Evolutionary conservation across 2,797 vertebrate species (phyloP).

Genomic region (Apogon talboti): DNA sequence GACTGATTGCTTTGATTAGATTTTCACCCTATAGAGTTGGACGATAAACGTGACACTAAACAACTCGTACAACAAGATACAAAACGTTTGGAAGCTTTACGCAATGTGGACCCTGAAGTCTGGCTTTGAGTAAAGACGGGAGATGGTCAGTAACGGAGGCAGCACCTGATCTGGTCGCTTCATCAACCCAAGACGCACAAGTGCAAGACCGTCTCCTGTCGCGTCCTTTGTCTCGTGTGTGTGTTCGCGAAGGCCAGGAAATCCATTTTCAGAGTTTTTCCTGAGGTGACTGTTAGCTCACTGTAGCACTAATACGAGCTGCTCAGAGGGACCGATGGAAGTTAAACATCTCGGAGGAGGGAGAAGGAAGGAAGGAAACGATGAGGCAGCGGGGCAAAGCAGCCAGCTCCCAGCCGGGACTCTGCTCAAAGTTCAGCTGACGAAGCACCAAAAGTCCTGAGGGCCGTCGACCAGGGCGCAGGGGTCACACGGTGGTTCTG

Average conservation of each 20-base stretch:
- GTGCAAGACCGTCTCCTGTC: constrained; percentile 22
- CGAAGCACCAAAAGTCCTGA: constrained; percentile 68
- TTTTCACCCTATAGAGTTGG: constrained; percentile 3
- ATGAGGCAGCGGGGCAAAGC: not conserved
- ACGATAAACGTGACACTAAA: constrained; percentile 10
- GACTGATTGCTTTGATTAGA: constrained; percentile 7
- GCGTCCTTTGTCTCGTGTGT: constrained; percentile 3
- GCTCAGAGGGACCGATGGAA: constrained; percentile 30
- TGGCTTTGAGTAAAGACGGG: constrained; percentile 50
- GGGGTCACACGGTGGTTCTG: constrained; percentile 78
- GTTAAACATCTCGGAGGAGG: constrained; percentile 36
- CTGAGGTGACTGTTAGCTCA: constrained; percentile 70
- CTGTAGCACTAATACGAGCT: constrained; percentile 60
- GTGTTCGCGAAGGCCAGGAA: constrained; percentile 45
- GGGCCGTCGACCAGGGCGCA: not conserved
- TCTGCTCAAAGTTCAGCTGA: constrained; percentile 54
- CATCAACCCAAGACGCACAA: no score
- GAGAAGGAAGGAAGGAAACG: constrained; percentile 21
- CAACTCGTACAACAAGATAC: constrained; percentile 12
- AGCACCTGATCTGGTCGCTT: constrained; percentile 34
- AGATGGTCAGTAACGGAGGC: not conserved
- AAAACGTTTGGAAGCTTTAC: constrained; percentile 38
- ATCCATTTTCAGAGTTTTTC: constrained; percentile 67
- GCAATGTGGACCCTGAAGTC: constrained; percentile 56
- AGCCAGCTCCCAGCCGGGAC: constrained; percentile 37